Base-by-base conservation (phyloP, 2,113 vertebrate species). In the Mesocricetus auratus region DNA sequence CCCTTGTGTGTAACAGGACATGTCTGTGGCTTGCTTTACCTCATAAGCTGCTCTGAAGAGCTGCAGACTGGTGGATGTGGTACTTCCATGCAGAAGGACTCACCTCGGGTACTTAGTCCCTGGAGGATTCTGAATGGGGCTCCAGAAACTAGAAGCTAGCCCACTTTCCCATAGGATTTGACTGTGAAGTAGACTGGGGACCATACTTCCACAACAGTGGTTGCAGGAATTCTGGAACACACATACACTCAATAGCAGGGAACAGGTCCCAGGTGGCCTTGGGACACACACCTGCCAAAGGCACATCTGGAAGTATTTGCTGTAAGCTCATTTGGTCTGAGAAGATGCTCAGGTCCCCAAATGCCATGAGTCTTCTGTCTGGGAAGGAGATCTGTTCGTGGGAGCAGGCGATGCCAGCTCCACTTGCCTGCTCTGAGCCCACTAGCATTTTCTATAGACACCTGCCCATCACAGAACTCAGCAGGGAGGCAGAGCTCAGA, bases 301-400 rank as follows among this genome's bases (percentile, higher is more conserved):
- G 47, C 29, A 56, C 87, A 81, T 93, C 93, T 94, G 85, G 60
- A 95, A 97, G 93, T 16, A 47, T 24, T 42, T 39, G 74, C 58
- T 19, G 19, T 64, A 93, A 36, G 15, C 19, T 92, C n/a, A 56
- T 82, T 68, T 2, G 16, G 16, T 68, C 75, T 60, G 50, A 90
- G 26, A 92, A 81, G 56, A 16, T 82, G n/a, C 68, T 96, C 29
- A 13, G 73, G 93, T 56, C 75, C 95, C 58, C 62, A 73, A 94
- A 78, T 68, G 73, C 75, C 17, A 11, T 60, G 73, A 96, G 50
- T 77, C 62, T 66, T 77, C 68, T 79, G 86, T 26, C 4, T 33
- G 22, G 10, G 42, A n/a, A 88, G 42, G 39, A 77, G 94, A 39
- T 42, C 7, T 74, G 58, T 47, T 58, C 45, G 4, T 2, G 45